Percentiles rank a stretch among this genome's conserved stretches.
Evolutionary conservation across 1,140 invertebrate species (phyloP).

Genomic region (Trichomalopsis sarcophagae): DNA sequence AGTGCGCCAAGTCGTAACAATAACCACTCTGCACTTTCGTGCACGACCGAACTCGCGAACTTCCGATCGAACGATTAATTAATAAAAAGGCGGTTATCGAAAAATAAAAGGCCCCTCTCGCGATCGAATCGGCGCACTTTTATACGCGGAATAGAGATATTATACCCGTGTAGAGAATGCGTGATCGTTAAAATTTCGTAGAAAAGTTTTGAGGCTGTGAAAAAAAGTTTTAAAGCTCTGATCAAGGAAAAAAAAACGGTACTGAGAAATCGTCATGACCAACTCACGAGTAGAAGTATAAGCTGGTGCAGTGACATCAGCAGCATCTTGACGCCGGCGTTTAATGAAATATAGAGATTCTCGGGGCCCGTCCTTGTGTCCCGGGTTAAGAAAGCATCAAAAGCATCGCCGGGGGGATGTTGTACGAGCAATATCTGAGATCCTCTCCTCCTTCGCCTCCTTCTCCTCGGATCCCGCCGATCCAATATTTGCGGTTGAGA

Average conservation of each 20-base stretch:
- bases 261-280: too few relatives aligned
- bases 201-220: too few relatives aligned
- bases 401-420: constrained; percentile 62
- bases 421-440: constrained; percentile 67
- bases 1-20: constrained; percentile 20
- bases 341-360: constrained; percentile 62
- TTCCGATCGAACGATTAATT: constrained; percentile 30
- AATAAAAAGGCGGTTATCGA: constrained; percentile 45
- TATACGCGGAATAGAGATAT: too few relatives aligned
- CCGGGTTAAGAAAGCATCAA: constrained; percentile 63
- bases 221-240: too few relatives aligned
- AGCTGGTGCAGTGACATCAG: not conserved
- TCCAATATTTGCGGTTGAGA: constrained; percentile 67
- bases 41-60: constrained; percentile 6
- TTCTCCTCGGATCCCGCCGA: constrained; percentile 58
- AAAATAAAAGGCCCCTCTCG: constrained; percentile 32
- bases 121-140: not conserved
- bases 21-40: constrained; percentile 32
- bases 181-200: too few relatives aligned
- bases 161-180: too few relatives aligned
- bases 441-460: constrained; percentile 49
- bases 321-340: constrained; percentile 25
- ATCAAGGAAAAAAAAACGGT: too few relatives aligned
- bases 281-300: not conserved
- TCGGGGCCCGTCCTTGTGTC: constrained; percentile 19